Percentiles rank a stretch among this genome's conserved stretches.
phyloP scores from a whole-genome alignment of 35 echinoderm and acorn worm genomes.

The Heliocidaris erythrogramma region DNA sequence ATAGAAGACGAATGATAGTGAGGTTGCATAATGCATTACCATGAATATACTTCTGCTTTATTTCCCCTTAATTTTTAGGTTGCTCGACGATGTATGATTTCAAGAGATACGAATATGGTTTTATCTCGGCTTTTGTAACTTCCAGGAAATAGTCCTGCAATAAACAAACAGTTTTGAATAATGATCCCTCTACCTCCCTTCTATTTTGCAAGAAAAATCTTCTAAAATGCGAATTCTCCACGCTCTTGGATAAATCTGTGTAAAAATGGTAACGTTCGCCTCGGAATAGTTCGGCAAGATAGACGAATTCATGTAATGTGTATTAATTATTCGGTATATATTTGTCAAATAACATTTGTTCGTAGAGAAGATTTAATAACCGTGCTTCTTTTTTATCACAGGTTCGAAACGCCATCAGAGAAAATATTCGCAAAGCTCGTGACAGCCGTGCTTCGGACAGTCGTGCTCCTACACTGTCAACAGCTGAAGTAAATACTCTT shows the following conservation, averaged over 20 bases:
- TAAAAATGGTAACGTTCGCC: not conserved
- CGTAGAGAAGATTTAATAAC: not conserved
- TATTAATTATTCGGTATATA: too few relatives aligned
- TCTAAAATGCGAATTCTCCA: not conserved
- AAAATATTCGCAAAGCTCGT: not conserved
- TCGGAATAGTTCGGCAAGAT: not conserved
- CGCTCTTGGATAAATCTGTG: not conserved
- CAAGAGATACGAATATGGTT: not conserved
- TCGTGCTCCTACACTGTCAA: not conserved
- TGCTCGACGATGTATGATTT: not conserved
- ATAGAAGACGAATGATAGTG: not conserved
- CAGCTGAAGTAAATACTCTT: not conserved
- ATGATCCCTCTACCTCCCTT: too few relatives aligned
- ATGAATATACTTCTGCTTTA: not conserved
- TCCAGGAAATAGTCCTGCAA: too few relatives aligned
- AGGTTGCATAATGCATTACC: not conserved
- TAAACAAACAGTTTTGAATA: too few relatives aligned
- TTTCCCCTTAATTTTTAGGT: not conserved
- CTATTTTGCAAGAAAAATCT: not conserved
- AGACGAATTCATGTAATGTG: not conserved
- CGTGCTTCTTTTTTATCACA: not conserved
- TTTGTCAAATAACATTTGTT: not conserved
- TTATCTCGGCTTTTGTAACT: too few relatives aligned
- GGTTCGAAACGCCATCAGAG: not conserved
- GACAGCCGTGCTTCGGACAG: not conserved